A percentile compares a stretch with the other conserved stretches of the same genome.
These are phyloP conservation scores for Lasioglossum pauxillum DNA, from an alignment of 2,888 invertebrate species.

Conservation along the genomic window DNA sequence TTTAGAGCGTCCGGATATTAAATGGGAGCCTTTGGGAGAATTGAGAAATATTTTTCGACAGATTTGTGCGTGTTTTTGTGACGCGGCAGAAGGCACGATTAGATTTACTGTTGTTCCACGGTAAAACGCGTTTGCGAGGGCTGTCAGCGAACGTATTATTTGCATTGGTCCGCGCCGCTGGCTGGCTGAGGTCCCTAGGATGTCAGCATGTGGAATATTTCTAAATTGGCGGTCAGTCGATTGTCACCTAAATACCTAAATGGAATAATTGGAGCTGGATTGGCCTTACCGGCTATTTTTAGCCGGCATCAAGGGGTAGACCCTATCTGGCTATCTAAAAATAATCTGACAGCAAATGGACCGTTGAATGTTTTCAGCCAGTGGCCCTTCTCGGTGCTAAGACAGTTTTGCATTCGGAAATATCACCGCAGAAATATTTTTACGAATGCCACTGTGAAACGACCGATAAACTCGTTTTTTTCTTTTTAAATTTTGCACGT, in stretches of 20 bases:
- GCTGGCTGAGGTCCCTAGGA: constrained; percentile 52
- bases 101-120: background rate
- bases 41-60: background rate
- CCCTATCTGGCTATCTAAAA: constrained; percentile 81
- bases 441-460: background rate
- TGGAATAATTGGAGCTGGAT: constrained; percentile 83
- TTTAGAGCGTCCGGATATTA: no score
- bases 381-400: constrained; percentile 12
- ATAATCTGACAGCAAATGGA: constrained; percentile 74
- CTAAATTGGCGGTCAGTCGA: constrained; percentile 83
- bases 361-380: constrained; percentile 35
- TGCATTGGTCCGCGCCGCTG: constrained; percentile 42
- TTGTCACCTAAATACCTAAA: constrained; percentile 84
- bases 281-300: constrained; percentile 83
- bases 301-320: constrained; percentile 79
- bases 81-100: background rate
- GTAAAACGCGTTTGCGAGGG: background rate
- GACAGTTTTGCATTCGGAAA: background rate
- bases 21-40: background rate
- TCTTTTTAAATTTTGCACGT: no score
- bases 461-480: no score
- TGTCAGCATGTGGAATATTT: constrained; percentile 80
- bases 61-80: background rate
- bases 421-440: background rate
- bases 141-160: constrained; percentile 48